phyloP scores from a whole-genome alignment of 2,113 vertebrate species.

The Coracopsis vasa region DNA sequence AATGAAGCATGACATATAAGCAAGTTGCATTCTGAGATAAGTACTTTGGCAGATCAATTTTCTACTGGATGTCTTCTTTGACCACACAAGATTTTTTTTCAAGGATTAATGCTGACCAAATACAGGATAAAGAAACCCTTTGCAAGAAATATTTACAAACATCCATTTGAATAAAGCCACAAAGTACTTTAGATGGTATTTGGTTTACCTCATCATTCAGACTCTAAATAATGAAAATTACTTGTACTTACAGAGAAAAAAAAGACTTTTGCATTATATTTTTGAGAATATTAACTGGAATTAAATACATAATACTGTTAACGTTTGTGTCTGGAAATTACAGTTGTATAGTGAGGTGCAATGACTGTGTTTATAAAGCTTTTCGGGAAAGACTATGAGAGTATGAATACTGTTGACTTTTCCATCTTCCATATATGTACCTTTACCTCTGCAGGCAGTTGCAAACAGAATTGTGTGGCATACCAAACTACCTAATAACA shows the following conservation, averaged over 20 bases:
- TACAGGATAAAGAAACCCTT: conserved; percentile 31
- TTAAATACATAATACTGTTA: background rate
- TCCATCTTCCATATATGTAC: background rate
- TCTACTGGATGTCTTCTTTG: conserved; percentile 20
- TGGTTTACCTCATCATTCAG: conserved; percentile 55
- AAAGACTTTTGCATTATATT: background rate
- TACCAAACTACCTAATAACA: background rate
- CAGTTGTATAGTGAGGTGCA: background rate
- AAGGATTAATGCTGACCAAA: conserved; percentile 50
- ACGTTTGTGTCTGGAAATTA: background rate
- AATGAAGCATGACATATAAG: background rate
- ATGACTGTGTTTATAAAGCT: background rate
- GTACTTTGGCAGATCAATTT: conserved; percentile 14
- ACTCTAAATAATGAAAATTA: conserved; percentile 52
- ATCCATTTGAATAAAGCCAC: conserved; percentile 58
- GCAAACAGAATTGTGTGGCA: background rate
- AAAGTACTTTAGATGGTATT: conserved; percentile 46
- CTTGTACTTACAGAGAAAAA: background rate
- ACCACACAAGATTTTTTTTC: background rate
- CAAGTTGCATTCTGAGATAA: background rate
- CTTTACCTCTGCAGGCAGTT: background rate
- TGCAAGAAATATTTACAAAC: conserved; percentile 63
- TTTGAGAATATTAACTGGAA: background rate
- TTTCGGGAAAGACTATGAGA: background rate
- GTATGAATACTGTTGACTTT: background rate